These are phyloP conservation scores for Acromyrmex heyeri DNA, from an alignment of 1,140 invertebrate species.

Conservation along the genomic window DNA sequence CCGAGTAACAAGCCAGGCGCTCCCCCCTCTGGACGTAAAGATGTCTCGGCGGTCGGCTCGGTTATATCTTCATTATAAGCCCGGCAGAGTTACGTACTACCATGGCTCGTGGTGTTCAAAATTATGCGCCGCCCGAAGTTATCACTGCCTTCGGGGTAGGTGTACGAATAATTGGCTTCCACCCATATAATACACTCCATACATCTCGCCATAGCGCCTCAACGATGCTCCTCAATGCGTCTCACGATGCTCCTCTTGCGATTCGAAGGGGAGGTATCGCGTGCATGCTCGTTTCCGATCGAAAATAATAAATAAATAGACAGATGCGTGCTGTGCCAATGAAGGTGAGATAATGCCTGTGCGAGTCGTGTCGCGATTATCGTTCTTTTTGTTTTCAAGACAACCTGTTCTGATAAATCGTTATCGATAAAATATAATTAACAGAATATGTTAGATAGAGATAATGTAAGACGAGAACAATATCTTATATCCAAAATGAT, in stretches of 20 bases:
- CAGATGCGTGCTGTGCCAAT: background rate
- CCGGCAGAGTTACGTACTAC: slow-evolving; percentile 83
- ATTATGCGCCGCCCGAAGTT: slow-evolving; percentile 83
- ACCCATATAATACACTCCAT: slow-evolving; percentile 76
- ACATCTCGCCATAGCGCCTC: slow-evolving; percentile 62
- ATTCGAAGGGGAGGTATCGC: background rate
- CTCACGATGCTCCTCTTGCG: slow-evolving; percentile 21
- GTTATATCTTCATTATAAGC: slow-evolving; percentile 86
- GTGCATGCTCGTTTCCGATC: slow-evolving; percentile 14
- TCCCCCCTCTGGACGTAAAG: slow-evolving; percentile 82
- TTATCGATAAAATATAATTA: background rate
- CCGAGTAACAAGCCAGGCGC: slow-evolving; percentile 82
- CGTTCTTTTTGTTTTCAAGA: background rate
- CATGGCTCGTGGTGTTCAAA: slow-evolving; percentile 76
- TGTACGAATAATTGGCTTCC: slow-evolving; percentile 83
- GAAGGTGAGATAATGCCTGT: background rate
- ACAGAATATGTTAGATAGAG: no score
- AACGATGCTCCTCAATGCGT: slow-evolving; percentile 16
- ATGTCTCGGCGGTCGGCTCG: slow-evolving; percentile 84
- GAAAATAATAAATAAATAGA: slow-evolving; percentile 25
- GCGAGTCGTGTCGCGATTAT: background rate
- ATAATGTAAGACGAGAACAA: background rate
- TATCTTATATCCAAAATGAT: background rate
- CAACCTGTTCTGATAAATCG: background rate
- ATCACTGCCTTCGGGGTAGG: slow-evolving; percentile 82